Evolutionary conservation across 2,888 invertebrate genomes (phyloP).

Genomic region (Mythimna impura): DNA sequence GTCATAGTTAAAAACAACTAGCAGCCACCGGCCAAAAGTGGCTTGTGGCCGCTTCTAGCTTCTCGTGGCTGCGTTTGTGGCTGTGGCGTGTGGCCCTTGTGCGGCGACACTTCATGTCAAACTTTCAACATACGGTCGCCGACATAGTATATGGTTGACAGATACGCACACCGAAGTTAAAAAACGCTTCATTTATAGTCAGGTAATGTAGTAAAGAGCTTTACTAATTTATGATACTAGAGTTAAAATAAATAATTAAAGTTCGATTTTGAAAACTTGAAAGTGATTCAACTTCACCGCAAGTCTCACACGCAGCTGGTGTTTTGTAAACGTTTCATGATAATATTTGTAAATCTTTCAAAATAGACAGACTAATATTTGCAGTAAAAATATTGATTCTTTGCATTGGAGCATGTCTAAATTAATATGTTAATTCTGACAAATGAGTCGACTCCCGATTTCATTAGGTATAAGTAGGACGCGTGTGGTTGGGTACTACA

Average conservation of each 20-base stretch:
- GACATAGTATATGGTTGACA: neutral
- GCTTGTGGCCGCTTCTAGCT: no score
- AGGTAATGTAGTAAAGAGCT: neutral
- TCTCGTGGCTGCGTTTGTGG: no score
- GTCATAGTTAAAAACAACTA: no score
- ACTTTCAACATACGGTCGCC: neutral
- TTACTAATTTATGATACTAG: neutral
- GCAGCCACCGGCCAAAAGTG: no score
- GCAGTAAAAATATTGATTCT: neutral
- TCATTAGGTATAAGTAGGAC: constrained; percentile 3
- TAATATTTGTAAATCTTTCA: neutral
- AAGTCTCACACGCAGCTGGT: neutral
- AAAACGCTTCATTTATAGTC: neutral
- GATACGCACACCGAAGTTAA: neutral
- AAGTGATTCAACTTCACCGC: neutral
- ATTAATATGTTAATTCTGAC: neutral
- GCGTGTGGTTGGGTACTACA: neutral
- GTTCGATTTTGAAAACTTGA: neutral
- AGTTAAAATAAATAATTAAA: neutral
- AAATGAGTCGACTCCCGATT: neutral
- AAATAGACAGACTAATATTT: neutral
- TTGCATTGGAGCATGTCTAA: neutral
- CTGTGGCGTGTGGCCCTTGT: no score
- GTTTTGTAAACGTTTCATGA: neutral
- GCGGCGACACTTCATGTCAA: neutral